Conservation (phyloP, 1,140 invertebrate genomes). For the Aethina tumida region DNA sequence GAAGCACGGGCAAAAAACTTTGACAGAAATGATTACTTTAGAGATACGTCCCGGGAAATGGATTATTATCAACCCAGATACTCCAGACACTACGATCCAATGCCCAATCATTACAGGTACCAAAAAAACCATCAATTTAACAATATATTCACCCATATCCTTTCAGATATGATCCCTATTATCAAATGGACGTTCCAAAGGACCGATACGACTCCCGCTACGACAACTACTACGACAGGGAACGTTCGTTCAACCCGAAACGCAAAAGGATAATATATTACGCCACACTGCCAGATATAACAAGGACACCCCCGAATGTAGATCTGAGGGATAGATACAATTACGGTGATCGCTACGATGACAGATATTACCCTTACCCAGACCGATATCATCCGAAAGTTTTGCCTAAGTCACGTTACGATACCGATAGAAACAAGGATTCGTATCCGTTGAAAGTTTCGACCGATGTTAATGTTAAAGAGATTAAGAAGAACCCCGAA, state of each 20-base stretch:
- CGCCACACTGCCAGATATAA: constrained; percentile 40
- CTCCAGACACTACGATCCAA: neutral
- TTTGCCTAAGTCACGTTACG: constrained; percentile 19
- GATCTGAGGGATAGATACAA: constrained; percentile 20
- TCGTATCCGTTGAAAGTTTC: constrained; percentile 28
- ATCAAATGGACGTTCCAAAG: neutral
- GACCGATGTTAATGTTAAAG: constrained; percentile 28
- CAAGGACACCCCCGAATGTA: constrained; percentile 33
- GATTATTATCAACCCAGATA: constrained; percentile 4
- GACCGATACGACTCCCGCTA: constrained; percentile 10
- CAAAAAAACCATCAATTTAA: no score
- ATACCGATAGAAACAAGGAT: constrained; percentile 17
- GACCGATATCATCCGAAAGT: constrained; percentile 12
- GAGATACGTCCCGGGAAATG: constrained; percentile 7
- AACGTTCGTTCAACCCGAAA: constrained; percentile 7
- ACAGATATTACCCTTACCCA: constrained; percentile 14
- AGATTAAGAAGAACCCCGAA: constrained; percentile 31
- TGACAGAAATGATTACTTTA: no score
- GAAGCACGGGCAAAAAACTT: constrained; percentile 18
- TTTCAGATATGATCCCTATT: neutral
- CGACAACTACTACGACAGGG: constrained; percentile 8
- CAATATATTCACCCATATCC: no score
- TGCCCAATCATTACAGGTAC: no score
- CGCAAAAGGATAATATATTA: constrained; percentile 39
- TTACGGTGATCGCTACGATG: constrained; percentile 17